phyloP scores from a whole-genome alignment of 2,797 vertebrate genomes.

The Siniperca undulata region DNA sequence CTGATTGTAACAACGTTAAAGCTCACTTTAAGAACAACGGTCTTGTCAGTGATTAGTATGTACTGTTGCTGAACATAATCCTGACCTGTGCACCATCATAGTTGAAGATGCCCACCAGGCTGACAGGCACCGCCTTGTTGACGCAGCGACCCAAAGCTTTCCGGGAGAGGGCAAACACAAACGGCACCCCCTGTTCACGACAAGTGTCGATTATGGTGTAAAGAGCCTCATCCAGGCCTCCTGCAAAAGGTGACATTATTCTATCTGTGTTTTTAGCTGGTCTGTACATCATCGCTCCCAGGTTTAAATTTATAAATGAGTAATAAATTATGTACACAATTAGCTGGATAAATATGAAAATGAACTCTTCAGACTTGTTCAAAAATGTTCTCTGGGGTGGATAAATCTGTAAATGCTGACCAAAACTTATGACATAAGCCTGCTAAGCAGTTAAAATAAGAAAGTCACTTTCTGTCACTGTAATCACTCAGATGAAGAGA shows the following conservation, averaged over 20 bases:
- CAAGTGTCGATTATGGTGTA: slow-evolving; percentile 94
- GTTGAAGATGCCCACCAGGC: slow-evolving; percentile 97
- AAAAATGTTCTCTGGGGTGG: neutral
- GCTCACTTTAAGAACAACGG: neutral
- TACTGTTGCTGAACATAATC: neutral
- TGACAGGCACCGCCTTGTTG: slow-evolving; percentile 96
- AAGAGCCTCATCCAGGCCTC: slow-evolving; percentile 95
- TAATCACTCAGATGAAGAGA: neutral
- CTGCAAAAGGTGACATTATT: slow-evolving; percentile 74
- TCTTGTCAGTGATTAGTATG: neutral
- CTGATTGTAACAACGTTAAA: too few species aligned
- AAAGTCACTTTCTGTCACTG: neutral
- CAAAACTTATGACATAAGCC: too few species aligned
- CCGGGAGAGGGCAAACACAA: slow-evolving; percentile 96
- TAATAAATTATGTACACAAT: neutral
- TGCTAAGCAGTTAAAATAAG: neutral
- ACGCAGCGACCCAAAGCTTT: slow-evolving; percentile 94
- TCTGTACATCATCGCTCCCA: neutral
- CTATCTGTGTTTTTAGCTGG: neutral
- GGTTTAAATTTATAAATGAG: neutral
- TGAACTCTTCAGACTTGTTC: neutral
- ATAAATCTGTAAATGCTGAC: neutral
- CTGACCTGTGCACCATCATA: slow-evolving; percentile 98
- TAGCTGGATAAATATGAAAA: neutral
- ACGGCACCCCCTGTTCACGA: slow-evolving; percentile 93